Evolutionary conservation across 2,888 invertebrate species (phyloP), one percentile per base, ranked within the genome.

Genomic region (Acleris laterana): DNA sequence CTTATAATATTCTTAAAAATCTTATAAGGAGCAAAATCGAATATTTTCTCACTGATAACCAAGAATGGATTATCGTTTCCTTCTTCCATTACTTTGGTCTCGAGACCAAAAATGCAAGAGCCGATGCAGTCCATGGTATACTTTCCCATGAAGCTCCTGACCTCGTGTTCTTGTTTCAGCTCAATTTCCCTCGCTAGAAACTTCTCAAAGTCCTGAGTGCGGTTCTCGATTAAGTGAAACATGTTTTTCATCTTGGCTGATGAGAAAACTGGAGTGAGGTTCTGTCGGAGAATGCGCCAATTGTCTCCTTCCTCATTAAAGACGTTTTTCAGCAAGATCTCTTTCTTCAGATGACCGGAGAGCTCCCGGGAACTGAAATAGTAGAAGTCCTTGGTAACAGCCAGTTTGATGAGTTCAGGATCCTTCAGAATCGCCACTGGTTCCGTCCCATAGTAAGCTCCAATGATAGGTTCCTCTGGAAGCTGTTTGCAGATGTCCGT

Each of bases 201-300:
- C 0, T 69, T 72, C 49, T 89, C 87, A 3, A 87, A 80, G 0
- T 69, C 70, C 9, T 71, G 59, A 0, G 79, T 64, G 58, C 84
- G 83, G 7, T 80, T 77, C 56, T 80, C 76, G 6, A 89, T 81
- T 11, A 89, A 69, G 65, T 82, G 73, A 57, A 89, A 90, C 90
- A 90, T 90, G 17, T 79, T 85, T 68, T 82, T 89, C 79, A 89
- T 86, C 70, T 89, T 90, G 0, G 82, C 73, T 0, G 85, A 80
- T 0, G 90, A 81, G 70, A 89, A 91, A 0, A 89, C 60, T 0
- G 86, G 86, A 0, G 85, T 85, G 13, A 86, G 64, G 61, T 88
- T 87, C 69, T 89, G 89, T 0, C 90, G 74, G 2, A 84, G 48
- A 0, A 87, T 80, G 59, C 83, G 87, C 89, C 90, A 90, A 2